A percentile compares a stretch with the other conserved stretches of the same genome.
Evolutionary conservation across 2,888 invertebrate genomes (phyloP).

Genomic region (Laspeyria flexula): DNA sequence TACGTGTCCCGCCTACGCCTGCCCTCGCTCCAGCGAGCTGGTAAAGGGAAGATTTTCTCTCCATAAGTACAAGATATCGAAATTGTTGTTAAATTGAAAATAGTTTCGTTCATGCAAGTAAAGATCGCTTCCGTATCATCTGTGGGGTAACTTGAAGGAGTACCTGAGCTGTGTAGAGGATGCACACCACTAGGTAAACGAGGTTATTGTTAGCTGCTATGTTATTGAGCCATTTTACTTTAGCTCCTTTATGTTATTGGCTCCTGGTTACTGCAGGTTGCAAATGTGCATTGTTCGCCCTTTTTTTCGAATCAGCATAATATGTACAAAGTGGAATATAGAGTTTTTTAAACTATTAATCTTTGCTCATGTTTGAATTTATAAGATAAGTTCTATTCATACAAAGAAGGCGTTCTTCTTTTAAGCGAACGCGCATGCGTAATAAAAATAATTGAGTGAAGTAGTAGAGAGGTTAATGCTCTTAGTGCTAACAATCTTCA

Average conservation of each 20-base stretch:
- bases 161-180: constrained; percentile 3
- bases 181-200: background rate
- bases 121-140: constrained; percentile 25
- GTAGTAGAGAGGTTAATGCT: too few species aligned
- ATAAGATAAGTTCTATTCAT: too few species aligned
- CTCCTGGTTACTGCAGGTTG: background rate
- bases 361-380: too few species aligned
- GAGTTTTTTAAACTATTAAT: too few species aligned
- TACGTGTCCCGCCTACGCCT: constrained; percentile 22
- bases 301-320: too few species aligned
- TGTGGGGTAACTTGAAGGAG: constrained; percentile 22
- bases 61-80: constrained; percentile 35
- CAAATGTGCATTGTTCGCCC: too few species aligned
- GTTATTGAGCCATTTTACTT: background rate
- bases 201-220: constrained; percentile 12
- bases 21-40: constrained; percentile 35
- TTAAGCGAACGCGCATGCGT: too few species aligned
- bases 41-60: constrained; percentile 43
- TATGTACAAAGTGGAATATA: too few species aligned
- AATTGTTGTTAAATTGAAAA: constrained; percentile 46
- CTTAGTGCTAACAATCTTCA: too few species aligned
- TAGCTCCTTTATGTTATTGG: background rate
- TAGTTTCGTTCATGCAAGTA: constrained; percentile 37
- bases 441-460: too few species aligned
- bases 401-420: too few species aligned